Conservation (phyloP, 1,140 invertebrate species). For the Pachypeltis micranthus region DNA sequence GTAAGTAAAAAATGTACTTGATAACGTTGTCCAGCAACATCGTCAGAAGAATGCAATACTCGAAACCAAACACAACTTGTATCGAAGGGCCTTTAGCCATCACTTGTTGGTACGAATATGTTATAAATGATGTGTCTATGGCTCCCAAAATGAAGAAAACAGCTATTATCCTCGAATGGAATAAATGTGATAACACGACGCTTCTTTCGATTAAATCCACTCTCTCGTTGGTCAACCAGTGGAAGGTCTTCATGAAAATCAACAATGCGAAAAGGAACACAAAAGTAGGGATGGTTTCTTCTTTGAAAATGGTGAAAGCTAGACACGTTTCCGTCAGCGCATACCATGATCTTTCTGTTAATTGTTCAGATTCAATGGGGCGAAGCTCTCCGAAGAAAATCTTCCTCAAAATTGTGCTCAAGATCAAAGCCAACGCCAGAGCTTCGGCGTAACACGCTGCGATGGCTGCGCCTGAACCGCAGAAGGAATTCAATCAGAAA, state of each 20-base stretch:
- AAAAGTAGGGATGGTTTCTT: constrained; percentile 1
- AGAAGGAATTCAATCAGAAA: background rate
- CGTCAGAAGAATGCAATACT: constrained; percentile 11
- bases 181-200: background rate
- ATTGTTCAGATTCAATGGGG: constrained; percentile 33
- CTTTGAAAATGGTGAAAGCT: constrained; percentile 49
- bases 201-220: constrained; percentile 16
- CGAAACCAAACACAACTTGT: constrained; percentile 16
- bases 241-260: constrained; percentile 12
- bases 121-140: constrained; percentile 6
- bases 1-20: constrained; percentile 10
- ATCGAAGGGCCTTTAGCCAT: background rate
- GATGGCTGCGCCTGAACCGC: background rate
- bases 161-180: constrained; percentile 12
- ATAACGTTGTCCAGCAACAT: background rate
- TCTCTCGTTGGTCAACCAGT: constrained; percentile 14
- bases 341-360: constrained; percentile 52
- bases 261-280: background rate
- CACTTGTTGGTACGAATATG: background rate
- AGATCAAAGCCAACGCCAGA: background rate
- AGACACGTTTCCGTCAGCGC: constrained; percentile 53
- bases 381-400: constrained; percentile 14
- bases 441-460: background rate
- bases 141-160: background rate
- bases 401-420: background rate